Evolutionary conservation across 2,797 vertebrate species (phyloP).

Genomic region (Cephalopachus bancanus): DNA sequence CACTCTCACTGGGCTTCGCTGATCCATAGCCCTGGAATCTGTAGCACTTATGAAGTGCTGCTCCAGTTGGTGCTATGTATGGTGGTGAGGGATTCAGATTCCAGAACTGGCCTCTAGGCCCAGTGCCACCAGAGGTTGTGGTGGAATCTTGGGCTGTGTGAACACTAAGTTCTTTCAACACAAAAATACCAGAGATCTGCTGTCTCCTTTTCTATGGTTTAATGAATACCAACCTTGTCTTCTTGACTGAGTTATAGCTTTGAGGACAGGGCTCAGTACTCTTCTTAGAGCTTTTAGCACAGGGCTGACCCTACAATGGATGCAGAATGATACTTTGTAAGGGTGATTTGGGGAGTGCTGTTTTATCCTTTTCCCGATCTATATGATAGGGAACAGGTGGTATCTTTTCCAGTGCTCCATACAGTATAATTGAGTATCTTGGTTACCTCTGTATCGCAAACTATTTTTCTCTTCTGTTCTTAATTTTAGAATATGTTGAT

Average conservation of each 20-base stretch:
- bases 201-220: neutral
- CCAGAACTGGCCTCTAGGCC: neutral
- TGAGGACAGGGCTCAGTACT: neutral
- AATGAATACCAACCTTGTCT: neutral
- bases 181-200: neutral
- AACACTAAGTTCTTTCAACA: neutral
- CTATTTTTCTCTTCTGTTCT: neutral
- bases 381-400: neutral
- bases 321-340: neutral
- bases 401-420: neutral
- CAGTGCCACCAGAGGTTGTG: neutral
- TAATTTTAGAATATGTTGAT: slow-evolving; percentile 10
- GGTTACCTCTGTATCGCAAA: neutral
- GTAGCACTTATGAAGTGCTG: too few species aligned
- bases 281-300: neutral
- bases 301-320: neutral
- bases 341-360: neutral
- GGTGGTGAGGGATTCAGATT: neutral
- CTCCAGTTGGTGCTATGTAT: neutral
- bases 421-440: neutral
- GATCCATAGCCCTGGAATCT: neutral
- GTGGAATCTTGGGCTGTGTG: neutral
- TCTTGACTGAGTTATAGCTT: neutral
- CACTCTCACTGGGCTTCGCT: neutral
- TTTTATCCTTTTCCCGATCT: neutral